Evolutionary conservation across 2,797 vertebrate genomes (phyloP).

Genomic region (Salmo trutta): DNA sequence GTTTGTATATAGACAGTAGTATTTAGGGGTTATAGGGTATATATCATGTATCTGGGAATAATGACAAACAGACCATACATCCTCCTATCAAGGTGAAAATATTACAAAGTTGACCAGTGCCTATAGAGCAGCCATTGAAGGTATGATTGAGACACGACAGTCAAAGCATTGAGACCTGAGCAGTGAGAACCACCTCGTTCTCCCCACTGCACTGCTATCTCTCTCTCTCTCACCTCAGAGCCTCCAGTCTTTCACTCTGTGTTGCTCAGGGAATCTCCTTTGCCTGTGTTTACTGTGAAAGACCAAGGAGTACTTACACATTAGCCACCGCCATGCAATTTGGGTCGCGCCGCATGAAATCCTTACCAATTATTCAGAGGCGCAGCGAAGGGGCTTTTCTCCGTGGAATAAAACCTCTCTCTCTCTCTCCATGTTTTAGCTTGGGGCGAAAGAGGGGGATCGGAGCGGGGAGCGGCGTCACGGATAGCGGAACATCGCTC

Average conservation of each 20-base stretch:
- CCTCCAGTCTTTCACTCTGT: constrained; percentile 32
- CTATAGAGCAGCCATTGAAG: no score
- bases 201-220: neutral
- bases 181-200: no score
- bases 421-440: neutral
- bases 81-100: no score
- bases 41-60: no score
- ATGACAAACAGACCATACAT: no score
- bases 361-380: constrained; percentile 45
- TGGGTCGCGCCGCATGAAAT: constrained; percentile 40
- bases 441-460: neutral
- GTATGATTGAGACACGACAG: neutral
- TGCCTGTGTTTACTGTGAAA: constrained; percentile 40
- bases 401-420: neutral
- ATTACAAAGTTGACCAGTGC: no score
- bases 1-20: no score
- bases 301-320: constrained; percentile 43
- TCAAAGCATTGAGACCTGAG: constrained; percentile 18
- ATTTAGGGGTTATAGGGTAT: no score
- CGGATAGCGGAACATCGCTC: constrained; percentile 45
- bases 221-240: constrained; percentile 30
- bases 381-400: constrained; percentile 26
- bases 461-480: constrained; percentile 37
- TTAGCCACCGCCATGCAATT: constrained; percentile 38
- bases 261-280: constrained; percentile 35